Base-by-base conservation (phyloP, 2,888 invertebrate genomes). In the Clistopyga incitator region DNA sequence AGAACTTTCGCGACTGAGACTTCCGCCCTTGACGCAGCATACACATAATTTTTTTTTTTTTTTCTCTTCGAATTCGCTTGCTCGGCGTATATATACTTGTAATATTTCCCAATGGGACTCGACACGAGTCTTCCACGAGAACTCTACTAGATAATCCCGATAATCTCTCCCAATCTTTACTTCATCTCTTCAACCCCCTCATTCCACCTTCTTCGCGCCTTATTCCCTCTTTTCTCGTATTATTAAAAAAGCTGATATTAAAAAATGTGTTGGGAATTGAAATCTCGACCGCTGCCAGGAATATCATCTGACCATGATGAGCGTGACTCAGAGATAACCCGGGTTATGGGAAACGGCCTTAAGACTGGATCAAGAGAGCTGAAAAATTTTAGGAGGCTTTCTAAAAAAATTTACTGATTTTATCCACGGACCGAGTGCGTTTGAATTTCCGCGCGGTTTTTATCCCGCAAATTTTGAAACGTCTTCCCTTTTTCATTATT, bases 351-450 rank as follows among this genome's bases (percentile, higher is more conserved):
- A 65, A 45, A 42, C 64, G 38, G 38, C 34, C 18, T 34, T 50
- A 38, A 76, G 52, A 80, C 52, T 18, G 67, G 65, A 56, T 47
- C 65, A 59, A 76, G 72, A 71, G 34, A 67, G 54, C 11, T 34
- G 29, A 38, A 64, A 77, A 80, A 54, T 68, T 74, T 78, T 61
- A 72, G 38, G 70, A 56, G 68, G 68, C 56, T 70, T 74, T 72
- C 67, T 72, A 42, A 3, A 76, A 3, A 38, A 67, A 20, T 74
- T 71, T 64, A 50, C 29, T 67, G 71, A 67, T 20, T 20, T 82
- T 59, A 79, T 79, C 59, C 20, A 20, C 71, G 75, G 77, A 84
- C 74, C 84, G 84, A 84, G 80, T 78, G 78, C 80, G 82, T 76
- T 78, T 79, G 29, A 76, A 77, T 76, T 56, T 75, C 52, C 50